Conservation (phyloP, 2,888 invertebrate species). For the Hololepta plana region DNA sequence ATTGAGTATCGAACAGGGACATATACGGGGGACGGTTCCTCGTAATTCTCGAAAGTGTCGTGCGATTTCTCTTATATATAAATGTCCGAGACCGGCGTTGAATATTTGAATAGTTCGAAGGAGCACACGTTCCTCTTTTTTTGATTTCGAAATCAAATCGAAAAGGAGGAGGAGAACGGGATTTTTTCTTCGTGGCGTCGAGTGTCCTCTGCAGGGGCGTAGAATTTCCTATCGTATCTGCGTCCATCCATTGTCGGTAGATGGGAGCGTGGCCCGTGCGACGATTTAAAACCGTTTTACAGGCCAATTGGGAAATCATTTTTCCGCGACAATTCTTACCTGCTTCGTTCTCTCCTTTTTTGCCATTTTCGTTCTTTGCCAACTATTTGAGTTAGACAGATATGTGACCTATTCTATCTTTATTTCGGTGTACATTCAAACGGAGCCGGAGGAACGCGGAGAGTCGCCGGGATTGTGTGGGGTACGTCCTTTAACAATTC, state of each 20-base stretch:
- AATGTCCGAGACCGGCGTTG: slow-evolving; percentile 16
- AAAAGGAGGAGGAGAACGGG: too few relatives aligned
- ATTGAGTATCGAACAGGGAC: too few relatives aligned
- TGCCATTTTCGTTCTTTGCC: too few relatives aligned
- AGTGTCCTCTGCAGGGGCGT: slow-evolving; percentile 12
- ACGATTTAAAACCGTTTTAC: slow-evolving; percentile 29
- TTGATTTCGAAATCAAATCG: too few relatives aligned
- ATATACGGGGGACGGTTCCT: too few relatives aligned
- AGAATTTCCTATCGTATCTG: slow-evolving; percentile 13
- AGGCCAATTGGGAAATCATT: slow-evolving; percentile 32
- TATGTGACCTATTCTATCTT: slow-evolving; percentile 21
- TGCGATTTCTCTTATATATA: slow-evolving; percentile 17
- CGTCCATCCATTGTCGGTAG: slow-evolving; percentile 13
- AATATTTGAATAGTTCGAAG: slow-evolving; percentile 16
- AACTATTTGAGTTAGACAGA: slow-evolving; percentile 26
- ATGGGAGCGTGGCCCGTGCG: slow-evolving; percentile 14
- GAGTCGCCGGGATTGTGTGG: too few relatives aligned
- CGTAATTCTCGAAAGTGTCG: slow-evolving; percentile 18
- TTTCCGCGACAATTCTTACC: slow-evolving; percentile 19
- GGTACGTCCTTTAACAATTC: too few relatives aligned
- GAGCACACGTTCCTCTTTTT: too few relatives aligned
- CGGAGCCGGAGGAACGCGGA: too few relatives aligned
- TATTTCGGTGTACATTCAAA: too few relatives aligned
- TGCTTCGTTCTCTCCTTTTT: too few relatives aligned
- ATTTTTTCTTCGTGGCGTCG: too few relatives aligned